These are phyloP conservation scores for Monoplex corrugatus DNA, from an alignment of 2,888 invertebrate genomes.

Conservation along the genomic window DNA sequence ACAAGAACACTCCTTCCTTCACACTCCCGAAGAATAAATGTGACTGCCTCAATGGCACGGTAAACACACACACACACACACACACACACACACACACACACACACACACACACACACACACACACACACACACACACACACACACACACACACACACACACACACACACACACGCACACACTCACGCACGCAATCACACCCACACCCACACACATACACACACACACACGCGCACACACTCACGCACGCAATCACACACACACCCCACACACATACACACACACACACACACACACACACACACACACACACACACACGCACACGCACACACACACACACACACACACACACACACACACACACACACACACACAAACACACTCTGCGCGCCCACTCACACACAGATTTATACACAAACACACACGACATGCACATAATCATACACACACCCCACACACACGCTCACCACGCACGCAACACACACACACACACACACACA, in stretches of 20 bases:
- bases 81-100: not conserved
- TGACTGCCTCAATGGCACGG: too few relatives aligned
- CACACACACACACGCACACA: slow-evolving; percentile 10
- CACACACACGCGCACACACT: not conserved
- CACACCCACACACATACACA: not conserved
- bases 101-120: slow-evolving; percentile 13
- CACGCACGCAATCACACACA: too few relatives aligned
- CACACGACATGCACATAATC: not conserved
- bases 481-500: too few relatives aligned
- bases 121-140: not conserved
- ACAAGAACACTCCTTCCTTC: too few relatives aligned
- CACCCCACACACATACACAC: not conserved
- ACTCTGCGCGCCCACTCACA: too few relatives aligned
- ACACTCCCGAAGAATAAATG: too few relatives aligned
- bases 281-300: not conserved
- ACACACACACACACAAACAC: not conserved
- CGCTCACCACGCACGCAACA: not conserved
- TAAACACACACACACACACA: not conserved
- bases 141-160: slow-evolving; percentile 19
- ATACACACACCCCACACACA: not conserved
- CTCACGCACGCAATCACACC: not conserved
- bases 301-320: slow-evolving; percentile 4
- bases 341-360: not conserved
- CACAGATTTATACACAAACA: not conserved
- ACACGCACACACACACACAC: slow-evolving; percentile 15